These are phyloP conservation scores for Phalacrocorax pelagicus DNA, from an alignment of 2,113 vertebrate genomes.

Conservation along the genomic window DNA sequence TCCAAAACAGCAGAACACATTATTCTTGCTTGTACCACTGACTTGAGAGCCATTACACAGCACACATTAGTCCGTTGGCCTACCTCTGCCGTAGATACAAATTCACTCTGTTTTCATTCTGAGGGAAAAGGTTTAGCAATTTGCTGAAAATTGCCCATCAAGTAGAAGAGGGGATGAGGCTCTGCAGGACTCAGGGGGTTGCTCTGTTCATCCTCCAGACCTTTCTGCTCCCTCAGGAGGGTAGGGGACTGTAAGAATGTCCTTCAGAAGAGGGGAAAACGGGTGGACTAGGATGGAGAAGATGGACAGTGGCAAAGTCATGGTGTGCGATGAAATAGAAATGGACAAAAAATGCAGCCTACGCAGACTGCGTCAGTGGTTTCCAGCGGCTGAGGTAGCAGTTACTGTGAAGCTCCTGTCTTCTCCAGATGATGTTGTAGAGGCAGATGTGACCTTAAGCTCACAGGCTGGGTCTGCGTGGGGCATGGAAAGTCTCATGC, in stretches of 20 bases:
- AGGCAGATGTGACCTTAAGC: neutral
- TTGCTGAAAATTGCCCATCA: neutral
- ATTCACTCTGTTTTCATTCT: neutral
- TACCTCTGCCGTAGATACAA: neutral
- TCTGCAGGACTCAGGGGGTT: neutral
- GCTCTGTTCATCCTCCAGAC: neutral
- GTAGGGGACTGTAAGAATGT: neutral
- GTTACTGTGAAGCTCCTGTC: neutral
- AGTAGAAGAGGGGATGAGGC: neutral
- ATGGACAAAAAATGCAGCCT: neutral
- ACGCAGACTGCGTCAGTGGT: neutral
- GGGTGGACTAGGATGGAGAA: neutral
- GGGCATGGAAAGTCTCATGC: fast-evolving
- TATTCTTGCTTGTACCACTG: neutral
- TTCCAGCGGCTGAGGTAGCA: neutral
- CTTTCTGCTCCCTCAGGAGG: neutral
- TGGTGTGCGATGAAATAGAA: neutral
- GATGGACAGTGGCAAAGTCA: neutral
- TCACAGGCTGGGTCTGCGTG: neutral
- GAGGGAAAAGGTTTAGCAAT: neutral
- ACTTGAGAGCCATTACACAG: neutral
- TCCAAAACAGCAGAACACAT: neutral
- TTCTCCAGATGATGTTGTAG: neutral
- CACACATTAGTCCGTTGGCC: neutral
- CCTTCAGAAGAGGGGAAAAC: neutral